phyloP scores from a whole-genome alignment of 1,140 invertebrate genomes.

The Diprion similis region DNA sequence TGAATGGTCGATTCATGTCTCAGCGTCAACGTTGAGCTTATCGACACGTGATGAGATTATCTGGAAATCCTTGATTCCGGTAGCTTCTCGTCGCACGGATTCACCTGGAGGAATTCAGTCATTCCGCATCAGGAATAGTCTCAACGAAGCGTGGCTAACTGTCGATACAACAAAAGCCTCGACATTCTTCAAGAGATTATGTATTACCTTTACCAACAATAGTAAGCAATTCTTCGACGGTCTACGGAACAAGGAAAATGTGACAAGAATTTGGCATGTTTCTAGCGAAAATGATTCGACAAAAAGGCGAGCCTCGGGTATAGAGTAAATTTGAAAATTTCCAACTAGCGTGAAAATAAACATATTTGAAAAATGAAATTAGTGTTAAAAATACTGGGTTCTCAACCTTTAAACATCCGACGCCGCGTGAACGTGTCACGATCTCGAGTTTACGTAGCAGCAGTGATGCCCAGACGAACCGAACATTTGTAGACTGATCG shows the following conservation, averaged over 20 bases:
- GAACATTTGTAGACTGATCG: slow-evolving; percentile 19
- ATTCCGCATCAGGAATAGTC: too few relatives aligned
- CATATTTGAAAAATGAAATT: slow-evolving; percentile 25
- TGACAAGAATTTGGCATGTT: too few relatives aligned
- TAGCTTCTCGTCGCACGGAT: background rate
- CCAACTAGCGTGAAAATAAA: background rate
- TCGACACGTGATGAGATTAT: background rate
- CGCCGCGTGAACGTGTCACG: slow-evolving; percentile 31
- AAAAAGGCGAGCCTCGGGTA: background rate
- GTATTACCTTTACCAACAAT: too few relatives aligned
- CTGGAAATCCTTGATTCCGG: background rate
- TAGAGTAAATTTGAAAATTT: background rate
- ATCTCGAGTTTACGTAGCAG: slow-evolving; percentile 22
- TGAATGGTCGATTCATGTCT: background rate
- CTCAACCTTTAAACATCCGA: slow-evolving; percentile 32
- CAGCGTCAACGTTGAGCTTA: background rate
- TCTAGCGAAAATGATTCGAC: too few relatives aligned
- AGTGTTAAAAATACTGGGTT: slow-evolving; percentile 29
- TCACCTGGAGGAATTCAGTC: background rate
- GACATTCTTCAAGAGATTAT: too few relatives aligned
- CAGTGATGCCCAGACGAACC: slow-evolving; percentile 27
- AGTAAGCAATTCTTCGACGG: too few relatives aligned
- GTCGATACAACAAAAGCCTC: too few relatives aligned
- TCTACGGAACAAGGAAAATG: too few relatives aligned
- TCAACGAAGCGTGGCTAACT: too few relatives aligned